Base-by-base conservation (phyloP, 2,113 vertebrate species). In the Engraulis encrasicolus region DNA sequence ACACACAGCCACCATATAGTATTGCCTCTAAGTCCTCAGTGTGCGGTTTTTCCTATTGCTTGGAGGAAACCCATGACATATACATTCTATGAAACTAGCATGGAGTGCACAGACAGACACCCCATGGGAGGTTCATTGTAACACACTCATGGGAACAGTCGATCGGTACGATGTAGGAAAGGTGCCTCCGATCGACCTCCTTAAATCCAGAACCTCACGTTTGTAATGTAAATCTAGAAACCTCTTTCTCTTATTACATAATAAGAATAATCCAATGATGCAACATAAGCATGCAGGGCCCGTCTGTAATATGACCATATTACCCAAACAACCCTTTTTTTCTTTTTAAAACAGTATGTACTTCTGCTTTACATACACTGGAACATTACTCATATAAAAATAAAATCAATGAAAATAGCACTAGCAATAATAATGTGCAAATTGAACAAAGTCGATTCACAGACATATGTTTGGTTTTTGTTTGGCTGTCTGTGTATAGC, bases 331-430 rank as follows among this genome's bases (percentile, higher is more conserved):
- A 81, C 48, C 82, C 66, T 49, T 31, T 12, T 2, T 66, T 14
- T 14, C 31, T 14, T 23, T 27, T n/a, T 12, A 66, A n/a, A n/a
- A n/a, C n/a, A n/a, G n/a, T 66, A 66, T 58, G 52, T 83, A 54
- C 83, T 85, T 86, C 81, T 85, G 84, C 82, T 84, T 86, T 84
- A 50, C 77, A 74, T 79, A 19, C 81, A 80, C 83, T 85, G 38
- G 90, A 89, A 89, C 48, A 81, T 84, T 79, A 88, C 81, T n/a
- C 85, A 87, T 85, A 85, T 87, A 71, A 88, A 88, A 92, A 92
- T 66, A 66, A 66, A 66, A 66, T 11, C 89, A 82, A 88, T 84
- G 81, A 40, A 54, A 86, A 84, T 83, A 82, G 87, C 36, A 84
- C 87, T 71, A 79, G 77, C 27, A 85, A 85, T 50, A 87, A 82